Conservation (phyloP, 2,113 vertebrate species). For the Eretmodus cyanostictus region DNA sequence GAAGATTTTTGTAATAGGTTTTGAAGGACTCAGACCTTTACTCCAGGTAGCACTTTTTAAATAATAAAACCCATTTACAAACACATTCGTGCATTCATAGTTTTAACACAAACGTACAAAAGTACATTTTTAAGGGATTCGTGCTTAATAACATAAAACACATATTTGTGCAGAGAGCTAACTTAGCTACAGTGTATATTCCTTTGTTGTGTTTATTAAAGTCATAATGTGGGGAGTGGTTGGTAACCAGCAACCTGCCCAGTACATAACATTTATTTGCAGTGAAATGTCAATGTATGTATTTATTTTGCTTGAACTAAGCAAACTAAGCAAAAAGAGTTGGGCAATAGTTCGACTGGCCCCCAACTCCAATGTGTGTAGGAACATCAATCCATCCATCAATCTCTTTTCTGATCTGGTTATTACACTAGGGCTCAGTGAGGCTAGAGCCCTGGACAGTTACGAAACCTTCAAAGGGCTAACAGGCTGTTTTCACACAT, state of each 20-base stretch:
- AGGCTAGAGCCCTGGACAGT: background rate
- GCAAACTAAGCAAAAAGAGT: background rate
- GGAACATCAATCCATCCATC: background rate
- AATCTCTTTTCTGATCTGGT: background rate
- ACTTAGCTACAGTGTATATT: background rate
- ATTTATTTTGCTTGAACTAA: background rate
- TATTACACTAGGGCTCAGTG: background rate
- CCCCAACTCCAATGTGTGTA: background rate
- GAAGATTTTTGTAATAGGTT: background rate
- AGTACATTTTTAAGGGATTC: background rate
- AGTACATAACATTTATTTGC: background rate
- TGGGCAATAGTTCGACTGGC: fast-evolving
- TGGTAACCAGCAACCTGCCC: background rate
- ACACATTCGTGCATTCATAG: background rate
- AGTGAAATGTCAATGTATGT: background rate
- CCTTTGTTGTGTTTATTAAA: background rate
- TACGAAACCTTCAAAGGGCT: background rate
- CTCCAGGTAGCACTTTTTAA: background rate
- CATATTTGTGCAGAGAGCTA: background rate
- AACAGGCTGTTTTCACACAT: background rate
- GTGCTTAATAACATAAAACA: background rate
- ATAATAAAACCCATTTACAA: background rate
- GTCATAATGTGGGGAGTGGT: fast-evolving
- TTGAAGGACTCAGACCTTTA: background rate
- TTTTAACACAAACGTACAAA: background rate